A percentile compares a stretch with the other conserved stretches of the same genome.
Conservation (phyloP, 2,797 vertebrate genomes). For the Alcedo atthis region DNA sequence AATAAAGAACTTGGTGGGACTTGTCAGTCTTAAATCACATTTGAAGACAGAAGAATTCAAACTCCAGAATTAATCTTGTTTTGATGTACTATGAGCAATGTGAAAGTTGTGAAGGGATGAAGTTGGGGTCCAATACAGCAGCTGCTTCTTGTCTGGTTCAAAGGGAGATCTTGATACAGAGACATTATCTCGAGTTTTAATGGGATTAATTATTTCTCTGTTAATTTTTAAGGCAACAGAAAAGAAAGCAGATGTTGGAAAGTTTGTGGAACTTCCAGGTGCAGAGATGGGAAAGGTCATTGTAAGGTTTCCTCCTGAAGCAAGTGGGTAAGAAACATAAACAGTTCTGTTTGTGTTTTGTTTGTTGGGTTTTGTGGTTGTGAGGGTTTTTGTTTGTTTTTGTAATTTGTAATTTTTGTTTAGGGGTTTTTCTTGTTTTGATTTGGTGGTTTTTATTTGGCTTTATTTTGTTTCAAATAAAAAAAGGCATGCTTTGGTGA, state of each 20-base stretch:
- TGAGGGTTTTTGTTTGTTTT: no score
- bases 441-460: no score
- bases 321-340: conserved; percentile 89
- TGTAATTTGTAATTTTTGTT: no score
- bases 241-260: conserved; percentile 93
- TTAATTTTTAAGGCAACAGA: conserved; percentile 82
- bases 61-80: background rate
- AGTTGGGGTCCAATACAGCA: background rate
- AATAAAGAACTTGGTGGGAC: background rate
- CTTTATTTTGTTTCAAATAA: background rate
- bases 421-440: no score
- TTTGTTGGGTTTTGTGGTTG: no score
- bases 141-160: background rate
- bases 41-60: background rate
- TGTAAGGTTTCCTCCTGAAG: conserved; percentile 96
- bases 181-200: background rate
- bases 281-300: conserved; percentile 97
- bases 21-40: background rate
- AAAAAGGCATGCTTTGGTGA: background rate
- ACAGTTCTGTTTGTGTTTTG: background rate
- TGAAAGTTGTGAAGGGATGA: background rate
- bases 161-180: background rate
- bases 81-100: background rate
- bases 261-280: conserved; percentile 97
- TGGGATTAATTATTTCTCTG: background rate